phyloP scores from a whole-genome alignment of 2,888 invertebrate species.

The Tenthredo amoena region DNA sequence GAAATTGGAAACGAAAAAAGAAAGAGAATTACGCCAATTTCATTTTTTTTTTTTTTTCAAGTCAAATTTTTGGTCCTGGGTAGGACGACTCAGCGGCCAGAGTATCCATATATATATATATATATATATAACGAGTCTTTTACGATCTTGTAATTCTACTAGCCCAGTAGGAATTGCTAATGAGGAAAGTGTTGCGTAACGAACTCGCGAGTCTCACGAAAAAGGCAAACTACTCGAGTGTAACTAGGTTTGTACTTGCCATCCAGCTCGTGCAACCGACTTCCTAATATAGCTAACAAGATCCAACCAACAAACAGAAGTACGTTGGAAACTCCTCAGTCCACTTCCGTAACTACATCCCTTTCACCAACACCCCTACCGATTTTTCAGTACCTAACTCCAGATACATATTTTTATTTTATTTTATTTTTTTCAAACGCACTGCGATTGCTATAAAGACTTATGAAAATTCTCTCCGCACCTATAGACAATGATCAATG shows the following conservation, averaged over 20 bases:
- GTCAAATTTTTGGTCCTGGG: background rate
- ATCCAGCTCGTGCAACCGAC: constrained; percentile 6
- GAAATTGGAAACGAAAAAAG: background rate
- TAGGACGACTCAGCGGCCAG: background rate
- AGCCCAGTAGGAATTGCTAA: background rate
- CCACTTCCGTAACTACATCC: constrained; percentile 38
- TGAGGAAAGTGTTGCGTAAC: constrained; percentile 28
- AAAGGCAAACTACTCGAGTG: constrained; percentile 34
- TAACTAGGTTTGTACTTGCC: constrained; percentile 37
- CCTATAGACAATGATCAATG: background rate
- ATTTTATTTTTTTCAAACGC: too few species aligned
- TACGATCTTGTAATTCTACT: background rate
- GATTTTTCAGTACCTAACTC: background rate
- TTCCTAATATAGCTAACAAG: constrained; percentile 29
- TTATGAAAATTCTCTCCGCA: background rate
- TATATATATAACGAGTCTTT: background rate
- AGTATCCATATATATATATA: background rate
- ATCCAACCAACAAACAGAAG: constrained; percentile 35
- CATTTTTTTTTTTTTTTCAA: background rate
- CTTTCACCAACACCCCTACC: background rate
- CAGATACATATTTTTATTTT: background rate
- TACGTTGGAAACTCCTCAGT: background rate
- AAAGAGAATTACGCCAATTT: background rate
- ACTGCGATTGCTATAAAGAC: too few species aligned
- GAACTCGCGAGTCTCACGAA: constrained; percentile 4